Evolutionary conservation across 2,113 vertebrate species (phyloP).

Genomic region (Trematocara stigmaticum): DNA sequence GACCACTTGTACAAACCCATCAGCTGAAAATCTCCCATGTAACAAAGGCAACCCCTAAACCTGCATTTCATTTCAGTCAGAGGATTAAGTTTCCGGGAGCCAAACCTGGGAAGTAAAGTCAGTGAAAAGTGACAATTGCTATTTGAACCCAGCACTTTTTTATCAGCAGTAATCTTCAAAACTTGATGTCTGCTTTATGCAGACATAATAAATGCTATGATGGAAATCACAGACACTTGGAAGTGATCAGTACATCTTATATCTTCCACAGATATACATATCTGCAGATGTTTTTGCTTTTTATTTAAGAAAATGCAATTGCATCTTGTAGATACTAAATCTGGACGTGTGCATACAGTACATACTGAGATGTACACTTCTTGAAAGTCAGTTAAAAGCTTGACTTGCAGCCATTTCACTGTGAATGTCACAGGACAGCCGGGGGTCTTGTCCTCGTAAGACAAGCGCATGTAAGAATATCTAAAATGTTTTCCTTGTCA

Average conservation of each 20-base stretch:
- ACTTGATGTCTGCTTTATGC: neutral
- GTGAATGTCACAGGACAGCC: neutral
- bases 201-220: neutral
- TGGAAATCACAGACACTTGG: neutral
- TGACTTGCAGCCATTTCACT: neutral
- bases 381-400: neutral
- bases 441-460: neutral
- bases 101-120: neutral
- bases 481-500: neutral
- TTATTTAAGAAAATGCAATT: neutral
- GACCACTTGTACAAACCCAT: neutral
- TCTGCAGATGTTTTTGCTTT: neutral
- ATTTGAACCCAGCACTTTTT: neutral
- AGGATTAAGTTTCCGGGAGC: neutral
- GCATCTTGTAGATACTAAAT: neutral
- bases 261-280: rapidly evolving
- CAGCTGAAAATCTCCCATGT: rapidly evolving
- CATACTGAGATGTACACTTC: neutral
- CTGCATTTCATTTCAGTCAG: neutral
- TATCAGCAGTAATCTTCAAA: neutral
- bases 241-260: neutral
- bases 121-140: neutral
- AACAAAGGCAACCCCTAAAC: neutral
- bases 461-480: neutral
- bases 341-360: rapidly evolving